These are phyloP conservation scores for Galaxias olidus DNA, from an alignment of 2,797 vertebrate genomes.

Conservation along the genomic window DNA sequence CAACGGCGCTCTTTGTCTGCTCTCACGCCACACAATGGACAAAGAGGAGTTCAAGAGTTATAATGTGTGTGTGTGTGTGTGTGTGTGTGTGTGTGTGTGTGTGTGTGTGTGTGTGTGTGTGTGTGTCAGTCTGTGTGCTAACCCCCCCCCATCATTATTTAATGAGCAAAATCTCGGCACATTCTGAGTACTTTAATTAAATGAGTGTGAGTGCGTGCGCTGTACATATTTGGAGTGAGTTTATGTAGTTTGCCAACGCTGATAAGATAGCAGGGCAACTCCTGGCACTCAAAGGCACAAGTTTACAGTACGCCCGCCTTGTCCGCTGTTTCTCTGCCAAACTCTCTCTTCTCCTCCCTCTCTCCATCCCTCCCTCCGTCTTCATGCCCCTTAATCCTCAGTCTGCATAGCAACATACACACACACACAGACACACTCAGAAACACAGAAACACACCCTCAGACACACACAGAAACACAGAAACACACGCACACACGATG, in stretches of 20 bases:
- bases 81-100: conserved; percentile 21
- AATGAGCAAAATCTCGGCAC: too few relatives aligned
- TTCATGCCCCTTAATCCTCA: conserved; percentile 34
- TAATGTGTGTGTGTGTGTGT: conserved; percentile 14
- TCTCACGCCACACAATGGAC: conserved; percentile 58
- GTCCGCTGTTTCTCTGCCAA: conserved; percentile 23
- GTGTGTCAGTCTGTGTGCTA: neutral
- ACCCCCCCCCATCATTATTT: too few relatives aligned
- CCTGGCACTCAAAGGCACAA: conserved; percentile 31
- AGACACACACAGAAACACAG: conserved; percentile 13
- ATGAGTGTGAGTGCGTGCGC: conserved; percentile 6
- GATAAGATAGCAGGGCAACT: conserved; percentile 31
- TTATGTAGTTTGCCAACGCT: conserved; percentile 16
- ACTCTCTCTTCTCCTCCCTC: neutral
- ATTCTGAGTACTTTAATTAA: too few relatives aligned
- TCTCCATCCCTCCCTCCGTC: conserved; percentile 1
- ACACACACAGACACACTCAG: conserved; percentile 2
- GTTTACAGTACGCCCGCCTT: conserved; percentile 29
- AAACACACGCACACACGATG: conserved; percentile 16
- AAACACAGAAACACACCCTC: neutral
- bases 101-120: neutral
- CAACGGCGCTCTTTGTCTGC: conserved; percentile 40
- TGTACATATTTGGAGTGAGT: conserved; percentile 19
- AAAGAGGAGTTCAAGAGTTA: conserved; percentile 41
- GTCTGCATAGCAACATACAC: conserved; percentile 37